Evolutionary conservation across 2,888 invertebrate species (phyloP).

Genomic region (Lasioglossum lativentre): DNA sequence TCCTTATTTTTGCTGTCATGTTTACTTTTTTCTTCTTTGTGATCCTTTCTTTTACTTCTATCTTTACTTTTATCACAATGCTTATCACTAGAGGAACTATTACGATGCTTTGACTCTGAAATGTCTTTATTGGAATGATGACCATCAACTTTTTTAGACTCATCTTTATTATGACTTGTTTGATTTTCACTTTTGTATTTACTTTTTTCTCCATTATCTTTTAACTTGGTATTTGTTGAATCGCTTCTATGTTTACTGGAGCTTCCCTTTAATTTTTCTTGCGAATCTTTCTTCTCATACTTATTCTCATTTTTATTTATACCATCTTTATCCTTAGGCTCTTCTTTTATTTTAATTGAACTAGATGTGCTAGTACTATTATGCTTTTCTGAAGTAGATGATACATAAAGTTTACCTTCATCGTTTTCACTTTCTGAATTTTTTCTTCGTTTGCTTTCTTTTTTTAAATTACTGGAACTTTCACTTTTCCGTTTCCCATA

Average conservation of each 20-base stretch:
- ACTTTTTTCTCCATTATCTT: conserved; percentile 67
- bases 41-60: conserved; percentile 66
- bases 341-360: conserved; percentile 57
- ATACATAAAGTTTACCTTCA: conserved; percentile 54
- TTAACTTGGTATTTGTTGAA: conserved; percentile 57
- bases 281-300: conserved; percentile 64
- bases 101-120: conserved; percentile 73
- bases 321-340: conserved; percentile 53
- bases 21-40: conserved; percentile 66
- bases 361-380: conserved; percentile 24
- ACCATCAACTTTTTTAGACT: conserved; percentile 68
- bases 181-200: conserved; percentile 74
- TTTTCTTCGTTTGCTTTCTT: conserved; percentile 69
- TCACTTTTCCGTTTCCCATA: conserved; percentile 72
- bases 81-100: conserved; percentile 78
- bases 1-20: conserved; percentile 62
- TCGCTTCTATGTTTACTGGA: conserved; percentile 63
- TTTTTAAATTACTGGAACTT: conserved; percentile 51
- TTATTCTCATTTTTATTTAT: conserved; percentile 54
- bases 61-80: conserved; percentile 72
- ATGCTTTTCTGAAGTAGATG: conserved; percentile 51
- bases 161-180: conserved; percentile 61
- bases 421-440: conserved; percentile 65
- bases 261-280: conserved; percentile 63
- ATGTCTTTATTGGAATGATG: conserved; percentile 73